phyloP scores from a whole-genome alignment of 2,888 invertebrate genomes.

The Hypercompe scribonia region DNA sequence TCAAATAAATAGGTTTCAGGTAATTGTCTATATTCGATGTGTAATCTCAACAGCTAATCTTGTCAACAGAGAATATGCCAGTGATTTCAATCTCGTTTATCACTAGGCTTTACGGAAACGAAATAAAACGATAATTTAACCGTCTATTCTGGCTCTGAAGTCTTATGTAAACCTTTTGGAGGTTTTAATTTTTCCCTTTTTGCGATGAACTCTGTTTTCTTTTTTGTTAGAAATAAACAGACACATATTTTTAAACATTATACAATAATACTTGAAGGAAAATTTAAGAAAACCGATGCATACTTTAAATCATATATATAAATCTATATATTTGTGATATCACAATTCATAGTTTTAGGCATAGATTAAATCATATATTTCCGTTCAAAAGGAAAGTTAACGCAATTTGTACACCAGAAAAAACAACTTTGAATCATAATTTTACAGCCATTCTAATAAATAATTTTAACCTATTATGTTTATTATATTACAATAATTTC shows the following conservation, averaged over 20 bases:
- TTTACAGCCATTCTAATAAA: constrained; percentile 4
- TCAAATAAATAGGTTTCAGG: constrained; percentile 3
- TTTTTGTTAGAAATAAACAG: constrained; percentile 1
- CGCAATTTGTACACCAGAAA: not conserved
- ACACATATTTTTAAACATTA: not conserved
- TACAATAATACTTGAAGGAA: constrained; percentile 2
- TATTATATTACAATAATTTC: constrained; percentile 18
- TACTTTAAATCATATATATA: constrained; percentile 11
- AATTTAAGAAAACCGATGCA: not conserved
- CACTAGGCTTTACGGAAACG: constrained; percentile 9
- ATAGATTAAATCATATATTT: constrained; percentile 9
- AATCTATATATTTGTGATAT: constrained; percentile 13
- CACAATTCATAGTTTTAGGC: constrained; percentile 4
- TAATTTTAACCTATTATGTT: constrained; percentile 1
- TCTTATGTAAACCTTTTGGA: constrained; percentile 33
- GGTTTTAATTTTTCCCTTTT: constrained; percentile 11
- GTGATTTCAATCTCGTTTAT: constrained; percentile 19
- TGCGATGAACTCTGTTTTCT: not conserved
- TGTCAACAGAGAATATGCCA: constrained; percentile 38
- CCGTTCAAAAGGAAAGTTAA: constrained; percentile 9
- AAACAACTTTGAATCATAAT: not conserved
- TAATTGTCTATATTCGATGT: constrained; percentile 8
- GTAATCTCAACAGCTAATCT: constrained; percentile 28
- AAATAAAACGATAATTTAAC: constrained; percentile 12
- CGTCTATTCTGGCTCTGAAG: constrained; percentile 29